A percentile compares a stretch with the other conserved stretches of the same genome.
Evolutionary conservation across 2,797 vertebrate species (phyloP).

Genomic region (Chanos chanos): DNA sequence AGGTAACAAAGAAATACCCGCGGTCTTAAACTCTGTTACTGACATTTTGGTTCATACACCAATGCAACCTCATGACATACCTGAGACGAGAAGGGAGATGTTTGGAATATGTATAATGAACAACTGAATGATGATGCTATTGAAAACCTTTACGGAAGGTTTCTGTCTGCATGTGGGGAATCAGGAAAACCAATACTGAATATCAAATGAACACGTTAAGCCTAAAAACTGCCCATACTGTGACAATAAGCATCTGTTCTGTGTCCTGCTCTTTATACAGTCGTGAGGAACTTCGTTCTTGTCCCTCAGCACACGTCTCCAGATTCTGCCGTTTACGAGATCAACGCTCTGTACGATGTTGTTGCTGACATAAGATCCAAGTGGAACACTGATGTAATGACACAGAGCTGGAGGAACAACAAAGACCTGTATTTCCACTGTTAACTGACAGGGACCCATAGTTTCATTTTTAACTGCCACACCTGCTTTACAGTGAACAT

Average conservation of each 20-base stretch:
- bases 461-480: too few relatives aligned
- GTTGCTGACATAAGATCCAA: conserved; percentile 72
- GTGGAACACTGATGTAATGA: conserved; percentile 78
- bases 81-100: too few relatives aligned
- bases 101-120: too few relatives aligned
- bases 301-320: conserved; percentile 87
- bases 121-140: too few relatives aligned
- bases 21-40: too few relatives aligned
- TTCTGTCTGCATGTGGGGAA: too few relatives aligned
- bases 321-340: conserved; percentile 67
- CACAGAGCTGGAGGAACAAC: background rate
- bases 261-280: conserved; percentile 53
- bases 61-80: too few relatives aligned
- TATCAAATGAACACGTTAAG: background rate
- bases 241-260: background rate
- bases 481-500: too few relatives aligned
- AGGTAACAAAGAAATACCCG: conserved; percentile 51
- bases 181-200: background rate
- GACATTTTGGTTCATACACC: too few relatives aligned
- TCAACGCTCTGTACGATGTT: conserved; percentile 80
- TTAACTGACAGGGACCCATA: background rate
- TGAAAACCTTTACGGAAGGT: too few relatives aligned
- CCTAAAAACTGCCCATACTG: background rate
- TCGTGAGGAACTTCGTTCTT: conserved; percentile 67
- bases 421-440: background rate